These are phyloP conservation scores for Aurelia sp. DNA, from an alignment of 30 jellyfish, hydroid and myxozoan genomes.

Conservation along the genomic window DNA sequence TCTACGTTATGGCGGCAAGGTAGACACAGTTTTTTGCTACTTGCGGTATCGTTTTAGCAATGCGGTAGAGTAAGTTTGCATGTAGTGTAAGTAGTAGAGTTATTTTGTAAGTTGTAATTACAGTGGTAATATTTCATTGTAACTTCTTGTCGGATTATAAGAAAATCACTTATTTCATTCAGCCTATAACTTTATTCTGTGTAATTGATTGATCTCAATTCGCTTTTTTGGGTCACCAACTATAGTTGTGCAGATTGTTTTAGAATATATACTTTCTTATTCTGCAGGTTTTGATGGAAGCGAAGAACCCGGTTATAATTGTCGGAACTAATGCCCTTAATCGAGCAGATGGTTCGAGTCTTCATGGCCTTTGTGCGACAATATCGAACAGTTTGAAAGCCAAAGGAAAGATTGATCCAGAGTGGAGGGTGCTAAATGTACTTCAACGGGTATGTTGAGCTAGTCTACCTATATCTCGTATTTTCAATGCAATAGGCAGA, in stretches of 20 bases:
- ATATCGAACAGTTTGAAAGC: constrained; percentile 79
- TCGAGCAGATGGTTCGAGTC: constrained; percentile 75
- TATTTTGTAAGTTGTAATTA: too few relatives aligned
- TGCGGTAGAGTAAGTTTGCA: too few relatives aligned
- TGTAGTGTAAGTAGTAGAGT: too few relatives aligned
- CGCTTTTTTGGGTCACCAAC: too few relatives aligned
- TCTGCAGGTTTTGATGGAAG: constrained; percentile 79
- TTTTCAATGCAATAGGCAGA: neutral
- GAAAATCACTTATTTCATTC: too few relatives aligned
- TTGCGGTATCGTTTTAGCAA: too few relatives aligned
- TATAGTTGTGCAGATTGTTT: neutral
- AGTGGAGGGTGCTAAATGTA: constrained; percentile 91
- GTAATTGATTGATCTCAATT: too few relatives aligned
- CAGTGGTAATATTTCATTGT: too few relatives aligned
- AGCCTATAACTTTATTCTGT: too few relatives aligned
- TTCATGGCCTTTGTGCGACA: constrained; percentile 86
- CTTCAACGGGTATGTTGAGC: constrained; percentile 80
- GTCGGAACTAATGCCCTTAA: constrained; percentile 91
- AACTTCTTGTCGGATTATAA: too few relatives aligned
- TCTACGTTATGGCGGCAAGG: too few relatives aligned
- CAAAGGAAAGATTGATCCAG: constrained; percentile 73
- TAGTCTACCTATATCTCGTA: neutral
- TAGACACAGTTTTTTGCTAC: too few relatives aligned
- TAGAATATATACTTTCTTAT: neutral
- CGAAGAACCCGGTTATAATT: constrained; percentile 91